A percentile compares a stretch with the other conserved stretches of the same genome.
Evolutionary conservation across 2,113 vertebrate species (phyloP).

Genomic region (Atrichornis clamosus): DNA sequence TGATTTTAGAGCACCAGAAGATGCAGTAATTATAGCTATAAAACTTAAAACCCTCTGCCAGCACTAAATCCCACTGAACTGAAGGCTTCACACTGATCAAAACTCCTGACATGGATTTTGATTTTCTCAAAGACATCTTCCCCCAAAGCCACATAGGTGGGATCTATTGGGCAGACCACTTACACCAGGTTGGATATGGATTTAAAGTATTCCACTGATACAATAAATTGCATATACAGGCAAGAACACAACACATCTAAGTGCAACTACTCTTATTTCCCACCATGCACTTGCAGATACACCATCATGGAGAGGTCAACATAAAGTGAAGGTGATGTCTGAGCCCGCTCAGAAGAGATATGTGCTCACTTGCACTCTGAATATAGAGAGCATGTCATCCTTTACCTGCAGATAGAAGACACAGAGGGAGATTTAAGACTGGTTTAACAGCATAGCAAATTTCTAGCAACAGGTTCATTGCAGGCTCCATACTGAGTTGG

Average conservation of each 20-base stretch:
- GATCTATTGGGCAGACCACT: background rate
- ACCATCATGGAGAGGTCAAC: constrained; percentile 47
- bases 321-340: background rate
- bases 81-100: background rate
- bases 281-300: constrained; percentile 16
- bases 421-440: background rate
- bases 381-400: background rate
- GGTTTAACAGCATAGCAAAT: background rate
- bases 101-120: background rate
- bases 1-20: background rate
- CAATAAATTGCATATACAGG: background rate
- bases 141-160: background rate
- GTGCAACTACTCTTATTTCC: background rate
- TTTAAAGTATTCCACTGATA: background rate
- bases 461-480: background rate
- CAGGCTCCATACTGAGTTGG: background rate
- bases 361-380: background rate
- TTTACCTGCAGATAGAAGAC: background rate
- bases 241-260: background rate
- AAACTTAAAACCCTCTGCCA: background rate
- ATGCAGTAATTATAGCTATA: background rate
- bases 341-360: constrained; percentile 49
- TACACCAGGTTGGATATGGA: background rate
- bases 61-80: background rate
- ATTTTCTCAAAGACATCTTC: background rate